Conservation (phyloP, 2,888 invertebrate genomes). For the Brenthis daphne region DNA sequence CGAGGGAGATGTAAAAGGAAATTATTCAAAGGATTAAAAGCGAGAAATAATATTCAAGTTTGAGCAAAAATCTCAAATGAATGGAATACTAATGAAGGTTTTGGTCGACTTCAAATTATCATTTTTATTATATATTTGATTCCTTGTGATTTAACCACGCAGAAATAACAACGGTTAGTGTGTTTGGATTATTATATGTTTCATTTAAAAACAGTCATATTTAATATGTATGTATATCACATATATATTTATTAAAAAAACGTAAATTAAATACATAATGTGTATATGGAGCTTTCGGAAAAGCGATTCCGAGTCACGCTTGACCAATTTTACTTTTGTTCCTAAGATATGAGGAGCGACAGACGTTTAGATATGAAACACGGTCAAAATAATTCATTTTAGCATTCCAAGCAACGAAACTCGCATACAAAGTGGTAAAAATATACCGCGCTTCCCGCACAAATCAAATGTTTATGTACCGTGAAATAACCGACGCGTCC, state of each 20-base stretch:
- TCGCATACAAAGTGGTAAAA: constrained; percentile 51
- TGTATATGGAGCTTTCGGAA: too few relatives aligned
- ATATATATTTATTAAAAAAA: too few relatives aligned
- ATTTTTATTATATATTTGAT: constrained; percentile 20
- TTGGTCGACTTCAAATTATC: constrained; percentile 23
- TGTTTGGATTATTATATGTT: background rate
- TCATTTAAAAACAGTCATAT: too few relatives aligned
- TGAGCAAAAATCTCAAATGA: constrained; percentile 28
- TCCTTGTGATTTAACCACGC: background rate
- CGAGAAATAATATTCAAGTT: constrained; percentile 28
- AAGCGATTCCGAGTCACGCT: too few relatives aligned
- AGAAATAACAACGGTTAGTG: background rate
- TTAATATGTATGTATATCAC: too few relatives aligned
- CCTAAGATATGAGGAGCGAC: too few relatives aligned
- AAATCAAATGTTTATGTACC: constrained; percentile 58
- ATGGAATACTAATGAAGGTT: constrained; percentile 30
- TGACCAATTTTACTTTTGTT: too few relatives aligned
- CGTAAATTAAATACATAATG: too few relatives aligned
- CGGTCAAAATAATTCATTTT: constrained; percentile 29
- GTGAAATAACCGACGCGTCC: constrained; percentile 51
- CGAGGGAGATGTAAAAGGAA: constrained; percentile 29
- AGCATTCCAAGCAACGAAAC: constrained; percentile 43
- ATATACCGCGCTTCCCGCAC: constrained; percentile 45
- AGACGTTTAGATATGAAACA: background rate
- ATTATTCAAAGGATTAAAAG: constrained; percentile 38